Evolutionary conservation across 2,888 invertebrate species (phyloP).

Genomic region (Uropetala carovei): DNA sequence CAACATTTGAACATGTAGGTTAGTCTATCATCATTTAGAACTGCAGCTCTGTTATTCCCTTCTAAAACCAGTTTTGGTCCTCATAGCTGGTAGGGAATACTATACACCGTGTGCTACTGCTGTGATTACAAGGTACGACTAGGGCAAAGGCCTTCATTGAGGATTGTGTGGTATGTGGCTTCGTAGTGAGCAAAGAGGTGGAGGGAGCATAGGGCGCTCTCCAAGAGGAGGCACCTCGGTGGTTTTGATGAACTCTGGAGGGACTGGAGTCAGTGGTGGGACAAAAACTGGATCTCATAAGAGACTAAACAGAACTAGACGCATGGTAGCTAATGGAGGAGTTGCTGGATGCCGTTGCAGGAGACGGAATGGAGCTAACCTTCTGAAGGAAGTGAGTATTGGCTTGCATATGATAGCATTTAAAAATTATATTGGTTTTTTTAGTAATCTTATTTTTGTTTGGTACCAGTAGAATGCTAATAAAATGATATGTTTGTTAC

Average conservation of each 20-base stretch:
- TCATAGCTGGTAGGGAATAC: neutral
- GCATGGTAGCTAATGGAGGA: conserved; percentile 61
- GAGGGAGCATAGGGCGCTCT: conserved; percentile 53
- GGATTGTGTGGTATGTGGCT: conserved; percentile 78
- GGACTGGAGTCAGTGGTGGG: conserved; percentile 18
- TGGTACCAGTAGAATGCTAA: too few relatives aligned
- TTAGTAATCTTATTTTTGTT: too few relatives aligned
- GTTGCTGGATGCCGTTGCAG: conserved; percentile 65
- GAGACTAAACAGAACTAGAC: conserved; percentile 40
- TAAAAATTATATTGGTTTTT: too few relatives aligned
- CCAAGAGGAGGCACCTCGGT: conserved; percentile 41
- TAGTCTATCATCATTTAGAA: neutral
- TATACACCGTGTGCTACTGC: neutral
- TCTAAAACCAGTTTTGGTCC: conserved; percentile 15
- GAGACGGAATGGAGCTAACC: conserved; percentile 64
- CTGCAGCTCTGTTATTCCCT: neutral
- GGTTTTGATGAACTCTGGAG: conserved; percentile 51
- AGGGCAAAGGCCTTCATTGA: neutral
- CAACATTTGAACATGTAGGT: conserved; percentile 40
- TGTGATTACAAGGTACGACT: neutral
- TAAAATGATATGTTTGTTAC: too few relatives aligned
- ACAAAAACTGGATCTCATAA: conserved; percentile 45
- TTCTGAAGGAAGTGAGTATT: conserved; percentile 65
- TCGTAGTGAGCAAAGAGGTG: conserved; percentile 80
- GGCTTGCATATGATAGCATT: too few relatives aligned